Conservation (phyloP, 2,113 vertebrate genomes). For the Syrrhaptes paradoxus region DNA sequence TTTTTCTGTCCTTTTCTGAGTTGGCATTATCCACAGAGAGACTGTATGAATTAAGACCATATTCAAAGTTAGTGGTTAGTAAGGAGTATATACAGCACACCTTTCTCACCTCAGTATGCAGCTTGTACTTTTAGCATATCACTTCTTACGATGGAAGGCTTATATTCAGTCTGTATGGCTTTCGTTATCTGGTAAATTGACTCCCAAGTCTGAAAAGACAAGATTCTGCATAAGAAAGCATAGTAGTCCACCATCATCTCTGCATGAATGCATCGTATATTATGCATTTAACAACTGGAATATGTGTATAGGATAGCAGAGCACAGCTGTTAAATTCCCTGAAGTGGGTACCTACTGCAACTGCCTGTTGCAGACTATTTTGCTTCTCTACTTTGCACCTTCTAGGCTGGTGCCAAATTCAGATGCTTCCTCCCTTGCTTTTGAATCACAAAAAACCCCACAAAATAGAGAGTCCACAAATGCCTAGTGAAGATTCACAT, state of each 20-base stretch:
- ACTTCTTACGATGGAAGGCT: background rate
- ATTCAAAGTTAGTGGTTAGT: background rate
- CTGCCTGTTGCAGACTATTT: background rate
- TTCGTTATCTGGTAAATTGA: background rate
- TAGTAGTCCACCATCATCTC: background rate
- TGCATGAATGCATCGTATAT: background rate
- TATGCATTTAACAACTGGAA: background rate
- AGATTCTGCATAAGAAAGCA: background rate
- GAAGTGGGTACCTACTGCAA: background rate
- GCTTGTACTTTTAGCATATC: background rate
- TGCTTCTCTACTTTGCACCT: background rate
- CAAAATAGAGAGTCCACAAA: background rate
- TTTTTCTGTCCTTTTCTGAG: background rate
- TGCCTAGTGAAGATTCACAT: background rate
- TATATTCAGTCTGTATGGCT: background rate
- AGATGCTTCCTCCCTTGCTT: background rate
- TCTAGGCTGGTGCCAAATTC: background rate
- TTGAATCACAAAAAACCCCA: background rate
- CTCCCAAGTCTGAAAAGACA: background rate
- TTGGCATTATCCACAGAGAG: background rate
- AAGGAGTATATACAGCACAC: background rate
- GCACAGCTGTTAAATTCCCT: background rate
- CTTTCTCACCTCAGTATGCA: background rate
- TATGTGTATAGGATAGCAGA: background rate
- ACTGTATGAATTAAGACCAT: background rate